Conservation (phyloP, 2,797 vertebrate species). For the Rhinella marina region DNA sequence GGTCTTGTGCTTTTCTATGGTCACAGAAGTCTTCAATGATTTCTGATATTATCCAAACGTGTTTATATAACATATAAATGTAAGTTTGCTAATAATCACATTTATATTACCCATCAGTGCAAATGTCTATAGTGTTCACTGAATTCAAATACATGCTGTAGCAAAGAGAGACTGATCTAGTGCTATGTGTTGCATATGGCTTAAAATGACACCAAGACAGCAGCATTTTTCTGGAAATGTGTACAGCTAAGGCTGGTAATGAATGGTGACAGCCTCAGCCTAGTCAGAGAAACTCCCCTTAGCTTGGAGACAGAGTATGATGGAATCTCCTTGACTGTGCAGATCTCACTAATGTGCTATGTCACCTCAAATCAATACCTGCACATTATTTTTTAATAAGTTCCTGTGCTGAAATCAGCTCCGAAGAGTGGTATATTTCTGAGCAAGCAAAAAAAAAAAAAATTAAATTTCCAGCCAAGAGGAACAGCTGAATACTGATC, state of each 20-base stretch:
- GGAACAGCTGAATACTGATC: slow-evolving; percentile 35
- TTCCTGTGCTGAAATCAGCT: slow-evolving; percentile 47
- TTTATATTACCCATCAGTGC: neutral
- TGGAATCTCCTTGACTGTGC: slow-evolving; percentile 61
- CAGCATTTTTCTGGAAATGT: slow-evolving; percentile 18
- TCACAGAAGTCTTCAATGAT: too few relatives aligned
- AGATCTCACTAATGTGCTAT: slow-evolving; percentile 47
- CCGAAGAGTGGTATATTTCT: slow-evolving; percentile 28
- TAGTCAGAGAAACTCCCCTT: slow-evolving; percentile 71
- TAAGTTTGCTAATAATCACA: too few relatives aligned
- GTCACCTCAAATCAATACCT: slow-evolving; percentile 54
- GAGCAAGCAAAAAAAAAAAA: slow-evolving; percentile 36
- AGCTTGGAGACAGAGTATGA: slow-evolving; percentile 67
- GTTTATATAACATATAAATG: too few relatives aligned
- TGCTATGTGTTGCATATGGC: slow-evolving; percentile 35
- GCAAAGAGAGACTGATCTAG: neutral
- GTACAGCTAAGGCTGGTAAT: slow-evolving; percentile 19
- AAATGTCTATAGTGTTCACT: neutral
- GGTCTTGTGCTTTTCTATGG: too few relatives aligned
- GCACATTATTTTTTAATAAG: slow-evolving; percentile 60
- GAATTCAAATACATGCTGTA: neutral
- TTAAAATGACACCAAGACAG: slow-evolving; percentile 19
- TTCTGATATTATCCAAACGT: too few relatives aligned
- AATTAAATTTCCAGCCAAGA: slow-evolving; percentile 38
- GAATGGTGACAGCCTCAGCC: slow-evolving; percentile 55